Evolutionary conservation across 2,797 vertebrate species (phyloP).

Genomic region (Eurystomus glaucurus): DNA sequence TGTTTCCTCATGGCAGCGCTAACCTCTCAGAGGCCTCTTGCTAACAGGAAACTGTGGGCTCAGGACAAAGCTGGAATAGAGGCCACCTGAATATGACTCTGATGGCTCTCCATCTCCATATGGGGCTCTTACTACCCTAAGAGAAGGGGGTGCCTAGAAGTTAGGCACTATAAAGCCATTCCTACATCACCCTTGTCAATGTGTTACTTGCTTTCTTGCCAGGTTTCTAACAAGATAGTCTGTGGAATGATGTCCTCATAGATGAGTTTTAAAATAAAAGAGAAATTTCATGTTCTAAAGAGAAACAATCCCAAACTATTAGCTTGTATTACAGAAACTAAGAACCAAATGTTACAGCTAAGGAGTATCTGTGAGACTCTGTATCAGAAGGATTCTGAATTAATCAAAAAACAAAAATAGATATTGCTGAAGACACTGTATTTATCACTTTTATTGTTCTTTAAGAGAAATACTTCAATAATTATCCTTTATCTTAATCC

Average conservation of each 20-base stretch:
- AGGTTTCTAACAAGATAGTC: not conserved
- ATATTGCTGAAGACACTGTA: not conserved
- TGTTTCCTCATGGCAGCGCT: not conserved
- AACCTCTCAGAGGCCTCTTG: not conserved
- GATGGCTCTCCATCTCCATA: not conserved
- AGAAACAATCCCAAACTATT: not conserved
- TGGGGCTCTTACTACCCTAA: not conserved
- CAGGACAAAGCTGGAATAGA: not conserved
- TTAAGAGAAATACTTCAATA: not conserved
- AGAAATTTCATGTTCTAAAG: not conserved
- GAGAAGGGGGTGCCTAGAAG: not conserved
- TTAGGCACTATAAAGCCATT: not conserved
- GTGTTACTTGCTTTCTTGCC: not conserved
- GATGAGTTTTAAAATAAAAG: slow-evolving; percentile 15
- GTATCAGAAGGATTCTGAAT: not conserved
- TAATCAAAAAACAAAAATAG: not conserved
- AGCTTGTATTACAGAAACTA: not conserved
- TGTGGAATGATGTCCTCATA: not conserved
- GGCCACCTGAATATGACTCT: accelerated
- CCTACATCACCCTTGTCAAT: not conserved
- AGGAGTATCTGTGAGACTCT: not conserved
- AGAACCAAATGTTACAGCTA: not conserved
- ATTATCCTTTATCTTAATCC: not conserved
- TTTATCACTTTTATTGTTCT: not conserved
- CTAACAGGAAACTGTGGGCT: not conserved